Conservation (phyloP, 1,140 invertebrate species). For the Artemia franciscana region DNA sequence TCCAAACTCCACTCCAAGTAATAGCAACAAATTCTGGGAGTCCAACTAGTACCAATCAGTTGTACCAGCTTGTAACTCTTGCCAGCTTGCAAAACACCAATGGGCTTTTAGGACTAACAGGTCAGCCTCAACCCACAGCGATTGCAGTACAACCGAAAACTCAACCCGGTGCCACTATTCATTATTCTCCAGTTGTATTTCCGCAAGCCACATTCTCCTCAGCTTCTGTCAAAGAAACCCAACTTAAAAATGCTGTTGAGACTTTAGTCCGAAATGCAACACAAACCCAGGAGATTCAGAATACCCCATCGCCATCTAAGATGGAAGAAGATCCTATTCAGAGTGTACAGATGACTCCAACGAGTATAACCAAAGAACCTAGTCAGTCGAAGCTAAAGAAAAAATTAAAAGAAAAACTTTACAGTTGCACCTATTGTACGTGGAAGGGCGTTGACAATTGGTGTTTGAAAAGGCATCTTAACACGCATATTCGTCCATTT, state of each 20-base stretch:
- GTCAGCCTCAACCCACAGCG: neutral
- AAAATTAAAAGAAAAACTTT: constrained; percentile 30
- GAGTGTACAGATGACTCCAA: neutral
- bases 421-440: constrained; percentile 60
- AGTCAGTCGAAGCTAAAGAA: constrained; percentile 15
- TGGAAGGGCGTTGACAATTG: constrained; percentile 83
- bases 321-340: neutral
- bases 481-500: constrained; percentile 74
- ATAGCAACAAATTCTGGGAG: neutral
- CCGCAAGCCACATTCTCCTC: neutral
- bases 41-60: neutral
- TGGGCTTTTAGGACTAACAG: neutral
- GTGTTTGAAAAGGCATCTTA: constrained; percentile 70
- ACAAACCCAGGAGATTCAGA: neutral
- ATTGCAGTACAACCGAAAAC: neutral
- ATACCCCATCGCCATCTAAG: neutral
- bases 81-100: neutral
- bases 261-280: constrained; percentile 3
- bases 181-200: neutral
- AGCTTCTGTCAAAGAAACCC: neutral
- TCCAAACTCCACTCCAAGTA: neutral
- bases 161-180: neutral
- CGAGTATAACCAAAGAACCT: neutral
- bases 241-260: constrained; percentile 8
- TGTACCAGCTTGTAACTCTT: neutral